Percentiles rank a stretch among this genome's conserved stretches.
Evolutionary conservation across 2,888 invertebrate genomes (phyloP).

Genomic region (Cabera pusaria): DNA sequence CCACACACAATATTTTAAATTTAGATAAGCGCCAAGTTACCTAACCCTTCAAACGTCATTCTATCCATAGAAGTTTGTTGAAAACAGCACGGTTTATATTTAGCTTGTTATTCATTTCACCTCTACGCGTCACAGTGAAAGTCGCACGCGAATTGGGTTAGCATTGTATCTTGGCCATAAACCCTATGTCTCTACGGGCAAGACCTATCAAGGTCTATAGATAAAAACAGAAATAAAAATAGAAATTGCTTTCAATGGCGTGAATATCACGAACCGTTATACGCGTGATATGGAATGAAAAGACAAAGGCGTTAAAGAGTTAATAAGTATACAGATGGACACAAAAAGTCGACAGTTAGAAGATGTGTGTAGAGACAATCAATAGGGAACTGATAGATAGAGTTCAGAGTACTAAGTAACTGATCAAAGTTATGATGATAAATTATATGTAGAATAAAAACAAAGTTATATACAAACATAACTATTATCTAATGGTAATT

Average conservation of each 20-base stretch:
- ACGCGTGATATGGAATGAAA: slow-evolving; percentile 7
- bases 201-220: too few relatives aligned
- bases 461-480: too few relatives aligned
- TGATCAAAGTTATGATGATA: slow-evolving; percentile 25
- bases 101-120: slow-evolving; percentile 51
- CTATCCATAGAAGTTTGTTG: slow-evolving; percentile 11
- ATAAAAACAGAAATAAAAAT: too few relatives aligned
- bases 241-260: slow-evolving; percentile 7
- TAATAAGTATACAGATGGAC: neutral
- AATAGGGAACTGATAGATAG: slow-evolving; percentile 22
- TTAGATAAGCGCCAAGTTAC: neutral
- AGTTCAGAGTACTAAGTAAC: slow-evolving; percentile 21
- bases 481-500: too few relatives aligned
- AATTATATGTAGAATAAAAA: too few relatives aligned
- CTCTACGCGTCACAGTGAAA: slow-evolving; percentile 41
- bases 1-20: neutral
- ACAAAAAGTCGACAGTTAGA: slow-evolving; percentile 12
- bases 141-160: slow-evolving; percentile 26
- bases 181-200: slow-evolving; percentile 18
- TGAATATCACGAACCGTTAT: slow-evolving; percentile 7
- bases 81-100: slow-evolving; percentile 35
- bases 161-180: slow-evolving; percentile 22
- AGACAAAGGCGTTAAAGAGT: slow-evolving; percentile 9
- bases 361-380: slow-evolving; percentile 15
- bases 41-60: slow-evolving; percentile 5